Evolutionary conservation across 2,113 vertebrate species (phyloP).

Genomic region (Cephalopterus ornatus): DNA sequence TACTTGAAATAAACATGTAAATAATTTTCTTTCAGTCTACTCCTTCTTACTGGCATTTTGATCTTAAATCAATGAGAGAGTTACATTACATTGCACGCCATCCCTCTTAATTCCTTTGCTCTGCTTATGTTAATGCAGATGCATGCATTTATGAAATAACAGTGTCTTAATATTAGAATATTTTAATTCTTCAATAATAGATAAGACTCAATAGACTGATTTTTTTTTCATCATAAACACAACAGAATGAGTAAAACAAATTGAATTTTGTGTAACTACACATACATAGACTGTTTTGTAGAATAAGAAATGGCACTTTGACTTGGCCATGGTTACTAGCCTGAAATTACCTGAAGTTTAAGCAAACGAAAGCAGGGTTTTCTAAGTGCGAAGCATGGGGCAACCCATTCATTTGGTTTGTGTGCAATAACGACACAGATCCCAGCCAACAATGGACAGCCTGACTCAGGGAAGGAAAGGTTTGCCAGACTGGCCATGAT

Average conservation of each 20-base stretch:
- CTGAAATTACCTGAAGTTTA: neutral
- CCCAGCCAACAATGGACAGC: neutral
- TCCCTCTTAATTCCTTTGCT: neutral
- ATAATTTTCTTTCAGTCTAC: neutral
- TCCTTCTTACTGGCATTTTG: neutral
- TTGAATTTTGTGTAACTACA: neutral
- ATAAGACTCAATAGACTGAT: neutral
- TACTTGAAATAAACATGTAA: neutral
- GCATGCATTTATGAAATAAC: neutral
- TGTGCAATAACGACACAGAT: neutral
- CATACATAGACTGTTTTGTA: accelerated
- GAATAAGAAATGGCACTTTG: neutral
- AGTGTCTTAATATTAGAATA: neutral
- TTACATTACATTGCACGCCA: neutral
- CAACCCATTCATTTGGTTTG: neutral
- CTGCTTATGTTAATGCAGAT: neutral
- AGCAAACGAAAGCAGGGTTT: neutral
- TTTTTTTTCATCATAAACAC: neutral
- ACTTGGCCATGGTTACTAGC: neutral
- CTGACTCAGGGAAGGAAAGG: neutral
- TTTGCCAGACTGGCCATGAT: neutral
- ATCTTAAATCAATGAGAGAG: neutral
- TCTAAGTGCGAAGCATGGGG: neutral
- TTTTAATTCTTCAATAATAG: neutral
- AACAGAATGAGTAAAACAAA: neutral